Conservation (phyloP, 1,140 invertebrate genomes). For the Lepidotrigona ventralis region DNA sequence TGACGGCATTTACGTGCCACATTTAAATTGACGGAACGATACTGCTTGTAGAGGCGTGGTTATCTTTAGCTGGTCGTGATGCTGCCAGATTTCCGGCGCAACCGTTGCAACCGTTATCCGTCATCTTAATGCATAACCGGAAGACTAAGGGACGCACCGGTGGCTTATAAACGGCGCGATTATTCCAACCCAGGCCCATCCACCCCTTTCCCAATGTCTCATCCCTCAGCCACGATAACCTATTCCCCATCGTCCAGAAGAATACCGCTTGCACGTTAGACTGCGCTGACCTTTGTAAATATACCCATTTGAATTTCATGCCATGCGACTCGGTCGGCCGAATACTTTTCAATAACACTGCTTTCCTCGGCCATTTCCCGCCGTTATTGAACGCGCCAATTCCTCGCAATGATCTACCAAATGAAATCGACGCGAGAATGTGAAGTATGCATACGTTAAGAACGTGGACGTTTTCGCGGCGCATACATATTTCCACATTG, state of each 20-base stretch:
- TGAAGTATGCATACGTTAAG: background rate
- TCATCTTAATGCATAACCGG: conserved; percentile 74
- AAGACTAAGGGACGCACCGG: conserved; percentile 65
- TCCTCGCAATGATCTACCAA: conserved; percentile 7
- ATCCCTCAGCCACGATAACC: background rate
- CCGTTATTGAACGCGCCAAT: background rate
- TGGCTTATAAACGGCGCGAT: conserved; percentile 77
- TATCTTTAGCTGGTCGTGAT: conserved; percentile 70
- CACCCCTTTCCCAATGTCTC: conserved; percentile 33
- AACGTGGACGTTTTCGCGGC: too few relatives aligned
- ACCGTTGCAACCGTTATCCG: conserved; percentile 70
- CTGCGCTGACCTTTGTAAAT: conserved; percentile 53
- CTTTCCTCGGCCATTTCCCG: conserved; percentile 21
- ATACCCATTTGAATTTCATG: conserved; percentile 74
- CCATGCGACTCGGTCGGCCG: conserved; percentile 55
- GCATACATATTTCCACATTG: too few relatives aligned
- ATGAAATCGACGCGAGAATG: background rate
- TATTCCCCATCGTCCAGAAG: conserved; percentile 12
- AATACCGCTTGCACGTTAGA: conserved; percentile 34
- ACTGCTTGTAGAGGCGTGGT: conserved; percentile 61
- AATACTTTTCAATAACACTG: conserved; percentile 66
- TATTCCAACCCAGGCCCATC: conserved; percentile 65
- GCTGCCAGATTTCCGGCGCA: conserved; percentile 64
- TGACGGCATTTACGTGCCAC: conserved; percentile 36
- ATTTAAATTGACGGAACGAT: conserved; percentile 29